Base-by-base conservation (phyloP, 2,888 invertebrate species). In the Xestia xanthographa region DNA sequence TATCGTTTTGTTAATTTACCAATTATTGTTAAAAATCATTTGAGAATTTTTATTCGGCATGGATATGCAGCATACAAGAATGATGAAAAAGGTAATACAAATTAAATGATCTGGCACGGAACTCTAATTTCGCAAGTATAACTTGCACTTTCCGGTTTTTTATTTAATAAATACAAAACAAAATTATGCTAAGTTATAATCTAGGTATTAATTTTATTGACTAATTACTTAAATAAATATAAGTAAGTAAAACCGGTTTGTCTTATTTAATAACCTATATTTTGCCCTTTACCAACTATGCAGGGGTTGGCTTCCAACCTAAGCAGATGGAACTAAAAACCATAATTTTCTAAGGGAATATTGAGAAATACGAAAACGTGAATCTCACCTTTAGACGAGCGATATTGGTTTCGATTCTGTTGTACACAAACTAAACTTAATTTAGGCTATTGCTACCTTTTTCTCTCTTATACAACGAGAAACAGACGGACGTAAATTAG, bases 141-240 rank as follows among this genome's bases (percentile, higher is more conserved):
- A 82, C 65, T 80, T 77, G 77, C 53, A 48, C 29, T 34, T 81
- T 63, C 34, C 63, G 56, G 67, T 65, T 48, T 80, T 58, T 34
- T 84, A 76, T 78, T 77, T 56, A 69, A 74, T 83, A 53, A 69
- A 56, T 75, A 66, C 66, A 74, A 71, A 74, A 56, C 69, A 73
- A 72, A 83, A 65, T 75, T 66, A 70, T 67, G 6, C 70, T 67
- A 78, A 66, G 66, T 45, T 82, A 38, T 83, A 75, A 62, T 72
- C 14, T 85, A 86, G 73, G 72, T 75, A 75, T 72, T 84, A 73
- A 63, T 38, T 43, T 56, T 74, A 76, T 68, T 80, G 77, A 83
- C 58, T 73, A 43, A 76, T 74, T 79, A 85, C 84, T 86, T 85
- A 85, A 85, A 85, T 85, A 83, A 83, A 86, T 78, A 58, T 86